Base-by-base conservation (phyloP, 2,797 vertebrate genomes). In the Pithecia hirsuta region DNA sequence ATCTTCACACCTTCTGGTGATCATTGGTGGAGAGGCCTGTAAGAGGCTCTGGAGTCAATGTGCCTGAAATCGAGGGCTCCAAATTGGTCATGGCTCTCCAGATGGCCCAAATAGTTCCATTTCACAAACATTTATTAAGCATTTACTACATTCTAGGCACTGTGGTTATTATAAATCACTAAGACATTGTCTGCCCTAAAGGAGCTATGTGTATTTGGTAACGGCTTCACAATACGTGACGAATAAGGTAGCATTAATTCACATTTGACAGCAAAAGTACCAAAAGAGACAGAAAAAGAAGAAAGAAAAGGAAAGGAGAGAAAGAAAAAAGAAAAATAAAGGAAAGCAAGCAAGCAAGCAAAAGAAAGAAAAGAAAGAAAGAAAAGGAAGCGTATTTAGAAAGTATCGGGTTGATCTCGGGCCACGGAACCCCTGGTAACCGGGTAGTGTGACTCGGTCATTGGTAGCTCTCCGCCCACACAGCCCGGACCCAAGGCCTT, bases 371-470 rank as follows among this genome's bases (percentile, higher is more conserved):
- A 7, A n/a, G 28, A 74, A 7, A n/a, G 28, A 74, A 7, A 36
- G 26, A 33, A 22, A 39, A 36, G 19, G 15, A 67, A 20, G 22
- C 4, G 14, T 6, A 46, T 79, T 83, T 26, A 64, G 50, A 24
- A 72, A 44, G 48, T 1, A 39, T 5, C 14, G 22, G 12, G 13
- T 64, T 52, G 5, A 86, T 26, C 10, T 61, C 79, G 10, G 70
- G 44, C 3, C 74, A 72, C 17, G 0, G 50, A 36, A 78, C 39
- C 44, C 19, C 28, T 12, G 1, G 15, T 0, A 5, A 52, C 74
- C 0, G 2, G n/a, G 59, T 74, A 74, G 86, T 0, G 0, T 3
- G 67, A 79, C 64, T 1, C 3, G 0, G 19, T 13, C 28, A 2
- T 28, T 7, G 0, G 5, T 0, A 14, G 28, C 85, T 61, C 20